Percentiles rank a stretch among this genome's conserved stretches.
phyloP scores from a whole-genome alignment of 2,888 invertebrate genomes.

The Colostygia pectinataria region DNA sequence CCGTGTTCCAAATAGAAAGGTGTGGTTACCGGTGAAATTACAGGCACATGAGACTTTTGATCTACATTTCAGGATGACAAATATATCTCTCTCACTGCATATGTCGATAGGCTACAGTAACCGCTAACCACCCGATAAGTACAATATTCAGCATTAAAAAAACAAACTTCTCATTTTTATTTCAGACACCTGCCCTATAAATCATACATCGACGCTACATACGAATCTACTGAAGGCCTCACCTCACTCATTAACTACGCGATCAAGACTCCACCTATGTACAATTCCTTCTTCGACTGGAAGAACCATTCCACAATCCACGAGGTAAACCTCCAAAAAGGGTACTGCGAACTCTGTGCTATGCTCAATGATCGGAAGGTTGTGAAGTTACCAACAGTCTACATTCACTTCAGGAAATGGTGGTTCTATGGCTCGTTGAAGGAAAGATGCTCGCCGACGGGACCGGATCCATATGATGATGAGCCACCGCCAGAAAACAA shows the following conservation, averaged over 20 bases:
- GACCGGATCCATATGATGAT: constrained; percentile 39
- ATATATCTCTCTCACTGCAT: too few relatives aligned
- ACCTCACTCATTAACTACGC: constrained; percentile 49
- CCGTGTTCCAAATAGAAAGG: too few relatives aligned
- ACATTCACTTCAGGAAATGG: constrained; percentile 58
- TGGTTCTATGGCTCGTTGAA: constrained; percentile 54
- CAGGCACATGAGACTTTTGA: too few relatives aligned
- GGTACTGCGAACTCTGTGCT: constrained; percentile 59
- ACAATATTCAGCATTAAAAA: too few relatives aligned
- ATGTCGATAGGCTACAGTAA: too few relatives aligned
- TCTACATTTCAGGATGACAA: too few relatives aligned
- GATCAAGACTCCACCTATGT: constrained; percentile 46
- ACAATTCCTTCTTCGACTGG: constrained; percentile 57
- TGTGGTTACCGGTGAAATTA: too few relatives aligned
- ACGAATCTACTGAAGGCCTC: constrained; percentile 41
- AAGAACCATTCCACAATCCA: constrained; percentile 53
- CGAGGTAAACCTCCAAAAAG: constrained; percentile 40
- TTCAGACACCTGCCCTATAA: constrained; percentile 65
- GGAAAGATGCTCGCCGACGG: constrained; percentile 46
- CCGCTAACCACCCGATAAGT: too few relatives aligned
- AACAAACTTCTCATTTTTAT: constrained; percentile 16
- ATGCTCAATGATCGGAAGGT: constrained; percentile 48
- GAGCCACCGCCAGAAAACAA: constrained; percentile 38
- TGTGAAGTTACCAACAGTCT: constrained; percentile 35
- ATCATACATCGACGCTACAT: constrained; percentile 57